phyloP scores from a whole-genome alignment of 30 jellyfish, hydroid and myxozoan species.

The Nemopilema nomurai region DNA sequence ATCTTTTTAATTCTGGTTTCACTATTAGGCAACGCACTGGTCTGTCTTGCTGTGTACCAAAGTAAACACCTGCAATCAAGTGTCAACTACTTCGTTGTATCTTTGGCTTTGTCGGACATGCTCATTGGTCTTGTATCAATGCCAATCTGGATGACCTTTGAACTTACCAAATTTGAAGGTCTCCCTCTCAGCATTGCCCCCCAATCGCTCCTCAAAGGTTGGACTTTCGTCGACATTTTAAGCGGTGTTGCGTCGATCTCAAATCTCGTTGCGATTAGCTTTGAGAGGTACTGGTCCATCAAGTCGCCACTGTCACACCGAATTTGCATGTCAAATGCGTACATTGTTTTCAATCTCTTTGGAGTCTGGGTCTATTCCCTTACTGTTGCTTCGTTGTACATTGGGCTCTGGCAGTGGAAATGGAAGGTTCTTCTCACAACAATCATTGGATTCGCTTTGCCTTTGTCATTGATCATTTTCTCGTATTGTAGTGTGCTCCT shows the following conservation, averaged over 20 bases:
- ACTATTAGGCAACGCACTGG: slow-evolving; percentile 85
- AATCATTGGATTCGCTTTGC: slow-evolving; percentile 78
- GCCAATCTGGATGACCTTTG: slow-evolving; percentile 89
- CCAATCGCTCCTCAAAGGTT: slow-evolving; percentile 41
- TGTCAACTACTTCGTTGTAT: slow-evolving; percentile 78
- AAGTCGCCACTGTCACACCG: slow-evolving; percentile 93
- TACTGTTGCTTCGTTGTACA: slow-evolving; percentile 59
- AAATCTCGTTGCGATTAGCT: slow-evolving; percentile 88
- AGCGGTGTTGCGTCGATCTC: slow-evolving; percentile 92
- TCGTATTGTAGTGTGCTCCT: slow-evolving; percentile 62
- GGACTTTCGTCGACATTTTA: slow-evolving; percentile 84
- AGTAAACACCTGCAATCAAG: slow-evolving; percentile 71
- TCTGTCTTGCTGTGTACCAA: slow-evolving; percentile 88
- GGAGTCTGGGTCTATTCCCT: slow-evolving; percentile 82
- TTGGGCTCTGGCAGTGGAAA: slow-evolving; percentile 63
- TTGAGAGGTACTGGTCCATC: slow-evolving; percentile 91
- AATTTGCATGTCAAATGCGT: slow-evolving; percentile 67
- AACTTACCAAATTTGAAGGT: slow-evolving; percentile 72
- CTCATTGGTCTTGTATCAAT: slow-evolving; percentile 82
- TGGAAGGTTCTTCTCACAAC: slow-evolving; percentile 61
- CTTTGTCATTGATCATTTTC: slow-evolving; percentile 68
- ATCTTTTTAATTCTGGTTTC: slow-evolving; percentile 72
- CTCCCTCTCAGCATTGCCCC: slow-evolving; percentile 35
- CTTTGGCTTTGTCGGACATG: slow-evolving; percentile 85
- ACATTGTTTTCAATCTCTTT: slow-evolving; percentile 41